Evolutionary conservation across 2,113 vertebrate species (phyloP).

Genomic region (Corydoras sp.): DNA sequence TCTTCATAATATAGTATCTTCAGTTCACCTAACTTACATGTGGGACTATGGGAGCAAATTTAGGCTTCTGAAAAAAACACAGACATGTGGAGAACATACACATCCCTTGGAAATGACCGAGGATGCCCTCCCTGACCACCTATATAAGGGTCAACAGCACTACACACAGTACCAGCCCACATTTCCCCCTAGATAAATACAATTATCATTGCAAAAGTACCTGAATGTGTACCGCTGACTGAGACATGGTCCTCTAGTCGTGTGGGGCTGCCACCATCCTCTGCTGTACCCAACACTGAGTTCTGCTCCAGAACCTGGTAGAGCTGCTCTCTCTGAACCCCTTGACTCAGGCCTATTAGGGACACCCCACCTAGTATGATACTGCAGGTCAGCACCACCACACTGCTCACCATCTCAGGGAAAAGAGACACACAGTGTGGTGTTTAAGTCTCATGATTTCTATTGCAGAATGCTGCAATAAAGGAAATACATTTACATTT

Average conservation of each 20-base stretch:
- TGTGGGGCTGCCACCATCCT: conserved; percentile 55
- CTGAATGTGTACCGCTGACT: conserved; percentile 53
- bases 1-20: no score
- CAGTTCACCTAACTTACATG: no score
- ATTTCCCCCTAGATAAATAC: conserved; percentile 32
- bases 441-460: not conserved
- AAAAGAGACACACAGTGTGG: not conserved
- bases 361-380: conserved; percentile 77
- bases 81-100: no score
- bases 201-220: conserved; percentile 32
- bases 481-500: no score
- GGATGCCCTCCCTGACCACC: no score
- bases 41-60: no score
- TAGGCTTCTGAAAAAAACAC: no score
- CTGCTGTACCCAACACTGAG: conserved; percentile 54
- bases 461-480: no score
- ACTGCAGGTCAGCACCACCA: conserved; percentile 76
- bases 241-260: conserved; percentile 51
- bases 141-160: no score
- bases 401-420: conserved; percentile 79
- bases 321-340: conserved; percentile 60
- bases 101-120: no score
- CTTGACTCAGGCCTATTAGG: conserved; percentile 87
- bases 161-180: not conserved
- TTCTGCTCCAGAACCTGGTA: conserved; percentile 78